These are phyloP conservation scores for Scolanthus callimorphus DNA, from an alignment of 92 coral and sea anemone species.

Conservation along the genomic window DNA sequence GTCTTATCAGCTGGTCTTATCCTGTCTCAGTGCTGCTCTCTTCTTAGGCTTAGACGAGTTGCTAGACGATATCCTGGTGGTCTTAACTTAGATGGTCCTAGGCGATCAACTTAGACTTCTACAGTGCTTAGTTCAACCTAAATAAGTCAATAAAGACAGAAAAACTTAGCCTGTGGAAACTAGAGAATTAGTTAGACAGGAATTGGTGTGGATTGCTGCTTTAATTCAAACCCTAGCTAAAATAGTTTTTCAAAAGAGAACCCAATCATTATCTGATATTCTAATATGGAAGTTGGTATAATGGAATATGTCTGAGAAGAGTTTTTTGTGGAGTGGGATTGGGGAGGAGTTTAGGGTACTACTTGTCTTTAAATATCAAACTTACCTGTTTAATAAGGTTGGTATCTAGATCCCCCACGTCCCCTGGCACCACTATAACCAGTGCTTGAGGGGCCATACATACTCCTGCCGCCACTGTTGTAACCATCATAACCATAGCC, in stretches of 20 bases:
- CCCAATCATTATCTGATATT: too few relatives aligned
- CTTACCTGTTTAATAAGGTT: conserved; percentile 25
- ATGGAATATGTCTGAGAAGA: too few relatives aligned
- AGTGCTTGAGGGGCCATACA: conserved; percentile 14
- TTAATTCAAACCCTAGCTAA: too few relatives aligned
- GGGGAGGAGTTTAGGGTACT: too few relatives aligned
- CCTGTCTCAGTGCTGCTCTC: conserved; percentile 5
- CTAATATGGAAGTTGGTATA: too few relatives aligned
- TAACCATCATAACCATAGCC: conserved; percentile 4
- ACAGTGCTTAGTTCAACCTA: conserved; percentile 56
- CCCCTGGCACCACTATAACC: conserved; percentile 23
- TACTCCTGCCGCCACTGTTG: conserved; percentile 5
- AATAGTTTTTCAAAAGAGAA: too few relatives aligned
- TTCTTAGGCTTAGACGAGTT: conserved; percentile 27
- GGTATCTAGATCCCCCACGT: conserved; percentile 20
- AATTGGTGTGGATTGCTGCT: too few relatives aligned
- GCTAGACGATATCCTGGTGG: too few relatives aligned
- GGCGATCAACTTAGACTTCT: conserved; percentile 69
- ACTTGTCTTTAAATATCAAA: too few relatives aligned
- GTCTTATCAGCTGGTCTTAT: conserved; percentile 4
- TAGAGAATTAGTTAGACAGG: neutral
- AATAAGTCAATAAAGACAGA: conserved; percentile 41
- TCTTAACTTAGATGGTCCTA: conserved; percentile 62
- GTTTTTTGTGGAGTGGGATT: neutral
- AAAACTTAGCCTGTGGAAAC: conserved; percentile 22